Evolutionary conservation across 2,888 invertebrate species (phyloP).

Genomic region (Villa cingulata): DNA sequence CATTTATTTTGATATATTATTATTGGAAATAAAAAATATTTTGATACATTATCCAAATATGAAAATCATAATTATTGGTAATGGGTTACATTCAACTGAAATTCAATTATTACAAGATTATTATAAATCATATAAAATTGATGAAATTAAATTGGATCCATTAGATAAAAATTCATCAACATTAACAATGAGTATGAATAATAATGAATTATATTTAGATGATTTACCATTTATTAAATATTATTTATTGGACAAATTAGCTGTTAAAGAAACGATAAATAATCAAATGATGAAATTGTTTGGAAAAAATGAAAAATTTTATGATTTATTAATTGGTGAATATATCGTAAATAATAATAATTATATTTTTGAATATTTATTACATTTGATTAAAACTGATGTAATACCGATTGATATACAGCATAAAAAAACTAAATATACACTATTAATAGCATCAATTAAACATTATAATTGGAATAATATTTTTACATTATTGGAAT

Average conservation of each 20-base stretch:
- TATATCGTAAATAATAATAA: slow-evolving; percentile 37
- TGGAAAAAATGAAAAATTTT: slow-evolving; percentile 13
- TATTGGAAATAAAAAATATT: slow-evolving; percentile 66
- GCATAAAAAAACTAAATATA: slow-evolving; percentile 49
- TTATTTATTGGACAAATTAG: background rate
- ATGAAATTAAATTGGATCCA: background rate
- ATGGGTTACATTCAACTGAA: slow-evolving; percentile 51
- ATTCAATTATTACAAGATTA: slow-evolving; percentile 62
- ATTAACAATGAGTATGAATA: no score
- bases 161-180: background rate
- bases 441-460: slow-evolving; percentile 67
- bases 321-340: slow-evolving; percentile 31
- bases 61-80: slow-evolving; percentile 80
- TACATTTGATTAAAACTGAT: slow-evolving; percentile 70
- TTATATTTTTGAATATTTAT: slow-evolving; percentile 54
- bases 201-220: background rate
- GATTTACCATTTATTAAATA: background rate
- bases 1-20: slow-evolving; percentile 78
- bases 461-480: slow-evolving; percentile 51
- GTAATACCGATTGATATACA: slow-evolving; percentile 58
- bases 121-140: slow-evolving; percentile 40
- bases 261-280: background rate
- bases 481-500: slow-evolving; percentile 52
- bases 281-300: slow-evolving; percentile 27
- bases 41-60: slow-evolving; percentile 53